A percentile compares a stretch with the other conserved stretches of the same genome.
Evolutionary conservation across 2,797 vertebrate species (phyloP).

Genomic region (Onychomys arenicola): DNA sequence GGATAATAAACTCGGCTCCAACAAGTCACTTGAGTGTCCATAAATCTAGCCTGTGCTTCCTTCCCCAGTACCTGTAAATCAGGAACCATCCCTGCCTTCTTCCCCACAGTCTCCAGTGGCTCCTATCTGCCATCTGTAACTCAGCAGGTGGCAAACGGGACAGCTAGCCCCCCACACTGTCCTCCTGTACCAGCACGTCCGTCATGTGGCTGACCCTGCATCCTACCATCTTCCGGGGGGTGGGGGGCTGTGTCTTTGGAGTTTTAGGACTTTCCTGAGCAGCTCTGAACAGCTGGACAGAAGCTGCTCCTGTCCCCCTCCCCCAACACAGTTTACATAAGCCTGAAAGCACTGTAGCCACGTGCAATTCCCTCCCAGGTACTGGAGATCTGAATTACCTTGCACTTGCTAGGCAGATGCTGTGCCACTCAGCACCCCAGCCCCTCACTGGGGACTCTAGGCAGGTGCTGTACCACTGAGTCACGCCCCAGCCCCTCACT

Average conservation of each 20-base stretch:
- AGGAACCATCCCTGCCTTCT: conserved; percentile 79
- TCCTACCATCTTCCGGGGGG: neutral
- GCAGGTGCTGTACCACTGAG: neutral
- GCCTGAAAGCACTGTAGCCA: neutral
- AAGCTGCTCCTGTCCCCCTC: neutral
- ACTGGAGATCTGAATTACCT: neutral
- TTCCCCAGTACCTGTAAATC: conserved; percentile 80
- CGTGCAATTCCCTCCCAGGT: neutral
- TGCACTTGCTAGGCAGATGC: neutral
- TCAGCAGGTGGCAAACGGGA: conserved; percentile 73
- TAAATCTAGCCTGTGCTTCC: conserved; percentile 82
- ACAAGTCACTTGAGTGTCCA: conserved; percentile 78
- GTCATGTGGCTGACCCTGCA: neutral
- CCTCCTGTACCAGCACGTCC: conserved; percentile 14
- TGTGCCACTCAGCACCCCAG: neutral
- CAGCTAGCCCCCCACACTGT: conserved; percentile 65
- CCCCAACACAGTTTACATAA: neutral
- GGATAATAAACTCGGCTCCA: conserved; percentile 81
- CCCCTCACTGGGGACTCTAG: neutral
- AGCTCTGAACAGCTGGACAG: neutral
- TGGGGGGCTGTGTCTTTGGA: neutral
- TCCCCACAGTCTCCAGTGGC: conserved; percentile 31
- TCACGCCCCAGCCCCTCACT: neutral
- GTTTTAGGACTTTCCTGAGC: neutral
- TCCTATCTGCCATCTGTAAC: conserved; percentile 76